Base-by-base conservation (phyloP, 2,888 invertebrate species). In the Coremacera marginata region DNA sequence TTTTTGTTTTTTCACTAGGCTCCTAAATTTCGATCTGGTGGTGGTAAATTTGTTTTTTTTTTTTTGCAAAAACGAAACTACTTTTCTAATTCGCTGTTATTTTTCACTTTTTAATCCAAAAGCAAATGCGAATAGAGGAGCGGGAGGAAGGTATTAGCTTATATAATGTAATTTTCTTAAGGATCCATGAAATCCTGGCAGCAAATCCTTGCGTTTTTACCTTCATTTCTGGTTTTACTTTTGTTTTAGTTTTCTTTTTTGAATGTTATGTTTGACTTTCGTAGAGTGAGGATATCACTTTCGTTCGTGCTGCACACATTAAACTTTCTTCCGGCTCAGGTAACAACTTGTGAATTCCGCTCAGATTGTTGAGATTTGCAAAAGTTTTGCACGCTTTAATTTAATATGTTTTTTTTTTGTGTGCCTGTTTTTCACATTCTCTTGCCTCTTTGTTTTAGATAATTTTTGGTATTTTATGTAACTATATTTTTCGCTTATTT, bases 321-420 rank as follows among this genome's bases (percentile, higher is more conserved):
- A 57, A 70, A 70, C 70, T 70, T 70, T 70, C 19, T 52, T 52
- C 52, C 44, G 27, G 60, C 34, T 49, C 72, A 72, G 72, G 72
- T 37, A 72, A 72, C 73, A 73, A 73, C 73, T 73, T 65, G 63
- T 73, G 73, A 63, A 73, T 73, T 73, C 51, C 63, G 63, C 52
- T 52, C 49, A 51, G 63, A 65, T 73, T 73, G 49, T 52, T 51
- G 31, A 51, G 51, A 73, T 65, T 73, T 44, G 2, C 52, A 63
- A 65, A 73, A 60, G 51, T 63, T 65, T 65, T 63, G 22, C 63
- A 65, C 27, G n/a, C 8, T 60, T 60, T 44, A 37, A 14, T 71
- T 71, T 25, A 25, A 60, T 60, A 60, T 25, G 22, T 25, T 60
- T 3, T 60, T 60, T 60, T 14, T 60, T 27, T 57, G n/a, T n/a